Percentiles rank a stretch among this genome's conserved stretches.
phyloP scores from a whole-genome alignment of 2,797 vertebrate species.

The Oryzias dopingdopingensis region DNA sequence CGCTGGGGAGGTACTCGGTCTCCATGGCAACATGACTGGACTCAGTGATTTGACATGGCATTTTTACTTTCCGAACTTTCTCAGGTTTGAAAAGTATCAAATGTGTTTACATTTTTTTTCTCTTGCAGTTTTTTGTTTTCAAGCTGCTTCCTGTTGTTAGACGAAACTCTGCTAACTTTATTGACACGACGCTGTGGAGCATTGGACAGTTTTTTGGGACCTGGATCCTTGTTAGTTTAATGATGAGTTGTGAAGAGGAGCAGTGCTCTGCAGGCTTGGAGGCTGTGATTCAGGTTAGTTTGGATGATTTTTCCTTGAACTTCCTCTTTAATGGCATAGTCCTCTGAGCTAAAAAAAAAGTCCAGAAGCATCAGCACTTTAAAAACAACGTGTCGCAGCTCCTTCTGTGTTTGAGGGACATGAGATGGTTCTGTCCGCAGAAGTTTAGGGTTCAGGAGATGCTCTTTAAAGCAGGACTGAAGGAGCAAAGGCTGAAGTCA shows the following conservation, averaged over 20 bases:
- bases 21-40: slow-evolving; percentile 53
- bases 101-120: not conserved
- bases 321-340: no score
- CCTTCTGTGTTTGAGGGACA: no score
- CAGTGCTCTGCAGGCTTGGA: slow-evolving; percentile 64
- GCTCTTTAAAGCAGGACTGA: no score
- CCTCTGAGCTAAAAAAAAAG: not conserved
- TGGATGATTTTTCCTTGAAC: no score
- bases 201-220: no score
- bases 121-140: not conserved
- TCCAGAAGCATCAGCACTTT: no score
- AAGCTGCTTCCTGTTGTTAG: not conserved
- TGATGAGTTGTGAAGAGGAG: slow-evolving; percentile 66
- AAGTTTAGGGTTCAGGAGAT: no score
- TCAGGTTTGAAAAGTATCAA: not conserved
- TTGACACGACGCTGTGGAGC: no score
- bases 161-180: no score
- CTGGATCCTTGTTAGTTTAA: not conserved
- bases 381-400: no score
- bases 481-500: no score
- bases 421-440: no score
- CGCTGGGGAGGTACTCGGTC: slow-evolving; percentile 52
- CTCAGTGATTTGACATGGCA: slow-evolving; percentile 1
- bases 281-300: slow-evolving; percentile 79
- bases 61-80: slow-evolving; percentile 33